Base-by-base conservation (phyloP, 1,140 invertebrate genomes). In the Zophobas morio region DNA sequence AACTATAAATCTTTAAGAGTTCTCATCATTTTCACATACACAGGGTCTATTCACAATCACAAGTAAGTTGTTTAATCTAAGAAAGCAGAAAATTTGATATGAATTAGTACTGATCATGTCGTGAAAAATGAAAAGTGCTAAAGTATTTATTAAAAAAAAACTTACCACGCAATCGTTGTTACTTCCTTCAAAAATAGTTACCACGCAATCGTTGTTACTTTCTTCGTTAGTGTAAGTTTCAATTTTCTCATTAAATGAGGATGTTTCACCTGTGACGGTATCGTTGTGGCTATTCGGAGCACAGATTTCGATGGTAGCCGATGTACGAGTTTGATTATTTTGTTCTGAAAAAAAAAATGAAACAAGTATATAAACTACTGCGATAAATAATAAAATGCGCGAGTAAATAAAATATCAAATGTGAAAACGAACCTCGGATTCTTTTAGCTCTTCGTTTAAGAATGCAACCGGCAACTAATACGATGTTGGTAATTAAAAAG, bases 241-340 rank as follows among this genome's bases (percentile, higher is more conserved):
- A 82, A 95, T 96, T 87, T 97, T 97, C 88, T 97, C 96, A 42
- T 95, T 96, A 78, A 97, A 95, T 6, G 95, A 97, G 85, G 95
- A 96, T 0, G 94, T 95, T 88, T 97, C 96, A 70, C 95, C 96
- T 57, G 95, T 97, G 84, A 96, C 94, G 32, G 96, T 96, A 86
- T 96, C 95, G 84, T 96, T 97, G 88, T 97, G 96, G 74, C 95
- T 96, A 60, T 94, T 96, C 8, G 96, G 96, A 42, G 95, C 95
- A 87, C 97, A 98, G 96, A 98, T 97, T 88, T 98, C 96, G 80
- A 97, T 96, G 4, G 96, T 97, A 35, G 96, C 96, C 77, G 95
- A 96, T 89, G 97, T 98, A 84, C 93, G 95, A 84, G 93, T 93
- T 85, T 89, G 88, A 84, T 88, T 85, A 75, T 78, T 83, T 85